A percentile compares a stretch with the other conserved stretches of the same genome.
phyloP scores from a whole-genome alignment of 2,113 vertebrate genomes.

The Perognathus longimembris region DNA sequence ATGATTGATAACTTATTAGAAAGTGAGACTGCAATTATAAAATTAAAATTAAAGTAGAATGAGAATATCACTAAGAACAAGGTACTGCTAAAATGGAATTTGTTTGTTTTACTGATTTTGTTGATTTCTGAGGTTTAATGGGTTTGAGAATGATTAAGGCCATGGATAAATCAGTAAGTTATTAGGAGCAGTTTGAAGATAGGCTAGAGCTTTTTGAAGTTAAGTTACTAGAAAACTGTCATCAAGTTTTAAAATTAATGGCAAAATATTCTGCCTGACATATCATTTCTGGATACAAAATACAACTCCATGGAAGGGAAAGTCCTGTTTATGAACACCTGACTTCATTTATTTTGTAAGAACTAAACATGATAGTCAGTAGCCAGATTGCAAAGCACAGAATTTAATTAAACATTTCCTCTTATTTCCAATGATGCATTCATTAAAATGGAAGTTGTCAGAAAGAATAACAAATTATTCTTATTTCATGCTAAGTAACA shows the following conservation, averaged over 20 bases:
- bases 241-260: slow-evolving; percentile 55
- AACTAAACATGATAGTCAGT: neutral
- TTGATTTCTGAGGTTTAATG: slow-evolving; percentile 29
- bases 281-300: neutral
- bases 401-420: slow-evolving; percentile 45
- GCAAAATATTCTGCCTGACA: slow-evolving; percentile 12
- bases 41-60: neutral
- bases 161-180: neutral
- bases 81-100: slow-evolving; percentile 21
- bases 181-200: neutral
- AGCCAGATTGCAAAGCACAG: neutral
- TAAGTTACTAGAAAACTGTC: slow-evolving; percentile 33
- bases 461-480: neutral
- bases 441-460: slow-evolving; percentile 37
- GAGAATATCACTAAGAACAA: slow-evolving; percentile 38
- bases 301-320: neutral
- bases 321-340: neutral
- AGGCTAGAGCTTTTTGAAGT: neutral
- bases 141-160: neutral
- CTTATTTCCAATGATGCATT: slow-evolving; percentile 39
- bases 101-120: slow-evolving; percentile 15
- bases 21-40: neutral
- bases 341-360: slow-evolving; percentile 33
- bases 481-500: neutral
- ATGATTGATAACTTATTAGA: slow-evolving; percentile 4